A percentile compares a stretch with the other conserved stretches of the same genome.
These are phyloP conservation scores for Lepus europaeus DNA, from an alignment of 2,113 vertebrate genomes.

Conservation along the genomic window DNA sequence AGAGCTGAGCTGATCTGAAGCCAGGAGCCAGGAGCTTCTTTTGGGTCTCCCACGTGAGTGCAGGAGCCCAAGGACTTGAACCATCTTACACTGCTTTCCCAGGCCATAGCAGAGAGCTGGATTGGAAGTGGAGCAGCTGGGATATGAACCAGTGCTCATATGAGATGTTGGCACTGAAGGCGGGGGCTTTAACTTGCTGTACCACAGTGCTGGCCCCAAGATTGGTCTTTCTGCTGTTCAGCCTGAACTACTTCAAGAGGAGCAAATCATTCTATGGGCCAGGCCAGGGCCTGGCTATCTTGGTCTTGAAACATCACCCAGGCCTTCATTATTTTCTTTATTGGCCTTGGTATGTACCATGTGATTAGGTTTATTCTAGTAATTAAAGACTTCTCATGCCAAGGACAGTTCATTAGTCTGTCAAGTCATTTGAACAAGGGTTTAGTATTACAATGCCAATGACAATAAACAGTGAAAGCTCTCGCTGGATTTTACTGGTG, in stretches of 20 bases:
- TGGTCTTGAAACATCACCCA: background rate
- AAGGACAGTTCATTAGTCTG: slow-evolving; percentile 15
- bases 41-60: too few relatives aligned
- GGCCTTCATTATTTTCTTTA: background rate
- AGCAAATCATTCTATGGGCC: background rate
- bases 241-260: background rate
- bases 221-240: background rate
- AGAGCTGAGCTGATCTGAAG: too few relatives aligned
- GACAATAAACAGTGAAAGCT: background rate
- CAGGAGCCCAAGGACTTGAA: too few relatives aligned
- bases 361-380: slow-evolving; percentile 27
- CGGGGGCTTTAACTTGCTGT: too few relatives aligned
- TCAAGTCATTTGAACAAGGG: background rate
- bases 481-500: background rate
- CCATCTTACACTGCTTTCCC: too few relatives aligned
- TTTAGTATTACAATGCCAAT: background rate
- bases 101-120: too few relatives aligned
- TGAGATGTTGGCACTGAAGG: too few relatives aligned
- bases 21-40: too few relatives aligned
- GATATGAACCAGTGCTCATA: too few relatives aligned
- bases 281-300: background rate
- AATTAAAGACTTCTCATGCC: background rate
- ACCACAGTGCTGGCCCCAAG: too few relatives aligned
- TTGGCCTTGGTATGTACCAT: background rate
- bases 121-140: too few relatives aligned